These are phyloP conservation scores for Monodelphis domestica DNA, from an alignment of 2,797 vertebrate species.

Conservation along the genomic window DNA sequence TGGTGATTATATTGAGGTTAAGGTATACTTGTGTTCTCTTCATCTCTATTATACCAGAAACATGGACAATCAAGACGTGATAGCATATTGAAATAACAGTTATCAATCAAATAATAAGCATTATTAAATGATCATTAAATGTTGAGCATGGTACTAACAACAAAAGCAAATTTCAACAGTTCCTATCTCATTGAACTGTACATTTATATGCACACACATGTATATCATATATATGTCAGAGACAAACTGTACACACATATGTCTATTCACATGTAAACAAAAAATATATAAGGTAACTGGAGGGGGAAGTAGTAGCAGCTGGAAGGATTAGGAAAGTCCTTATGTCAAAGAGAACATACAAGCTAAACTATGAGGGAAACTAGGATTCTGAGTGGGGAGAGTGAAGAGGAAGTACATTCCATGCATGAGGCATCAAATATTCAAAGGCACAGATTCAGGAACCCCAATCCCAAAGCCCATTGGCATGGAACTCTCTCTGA, in stretches of 20 bases:
- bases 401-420: no score
- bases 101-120: background rate
- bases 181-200: background rate
- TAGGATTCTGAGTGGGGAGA: no score
- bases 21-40: background rate
- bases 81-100: background rate
- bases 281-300: background rate
- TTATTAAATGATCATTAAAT: background rate
- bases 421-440: no score
- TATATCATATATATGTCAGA: background rate
- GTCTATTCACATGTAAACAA: background rate
- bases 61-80: background rate
- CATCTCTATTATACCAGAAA: background rate
- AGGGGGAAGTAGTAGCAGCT: background rate
- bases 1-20: no score
- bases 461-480: no score
- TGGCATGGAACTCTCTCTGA: no score
- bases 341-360: no score
- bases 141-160: background rate
- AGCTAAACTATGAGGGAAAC: no score
- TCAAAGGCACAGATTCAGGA: no score
- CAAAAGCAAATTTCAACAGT: background rate
- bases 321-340: background rate
- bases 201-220: background rate
- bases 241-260: background rate